Evolutionary conservation across 2,888 invertebrate species (phyloP).

Genomic region (Netelia inedita): DNA sequence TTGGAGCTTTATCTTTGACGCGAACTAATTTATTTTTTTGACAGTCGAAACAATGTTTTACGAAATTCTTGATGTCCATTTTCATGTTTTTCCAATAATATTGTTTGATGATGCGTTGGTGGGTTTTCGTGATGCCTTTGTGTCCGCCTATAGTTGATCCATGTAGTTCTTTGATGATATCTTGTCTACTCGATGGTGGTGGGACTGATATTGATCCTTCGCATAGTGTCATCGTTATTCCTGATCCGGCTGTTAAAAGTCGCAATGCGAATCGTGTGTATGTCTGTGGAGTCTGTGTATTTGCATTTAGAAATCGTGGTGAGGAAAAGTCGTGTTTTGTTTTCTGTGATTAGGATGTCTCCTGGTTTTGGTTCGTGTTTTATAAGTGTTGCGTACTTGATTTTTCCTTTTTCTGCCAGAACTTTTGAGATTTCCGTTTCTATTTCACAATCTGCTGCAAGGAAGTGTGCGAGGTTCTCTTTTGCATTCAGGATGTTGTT

Average conservation of each 20-base stretch:
- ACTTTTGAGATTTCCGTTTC: neutral
- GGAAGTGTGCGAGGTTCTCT: too few relatives aligned
- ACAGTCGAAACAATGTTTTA: slow-evolving; percentile 10
- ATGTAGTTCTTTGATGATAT: slow-evolving; percentile 53
- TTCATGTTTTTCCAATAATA: neutral
- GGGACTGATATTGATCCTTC: slow-evolving; percentile 26
- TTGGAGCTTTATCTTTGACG: slow-evolving; percentile 38
- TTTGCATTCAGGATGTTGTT: too few relatives aligned
- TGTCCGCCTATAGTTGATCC: slow-evolving; percentile 52
- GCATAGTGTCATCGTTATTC: slow-evolving; percentile 21
- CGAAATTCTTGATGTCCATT: neutral
- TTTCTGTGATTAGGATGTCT: neutral
- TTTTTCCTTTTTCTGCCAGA: neutral
- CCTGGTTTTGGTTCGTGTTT: neutral
- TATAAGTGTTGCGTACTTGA: neutral
- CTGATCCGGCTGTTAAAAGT: neutral
- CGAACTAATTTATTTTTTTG: slow-evolving; percentile 51
- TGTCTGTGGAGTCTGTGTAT: neutral
- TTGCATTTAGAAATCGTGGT: neutral
- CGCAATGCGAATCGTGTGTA: neutral
- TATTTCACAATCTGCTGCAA: slow-evolving; percentile 12
- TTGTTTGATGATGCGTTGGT: neutral
- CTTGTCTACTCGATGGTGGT: slow-evolving; percentile 14
- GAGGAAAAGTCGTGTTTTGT: neutral
- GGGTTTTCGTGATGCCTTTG: slow-evolving; percentile 54